These are phyloP conservation scores for Phaethornis superciliosus DNA, from an alignment of 2,113 vertebrate species.

Conservation along the genomic window DNA sequence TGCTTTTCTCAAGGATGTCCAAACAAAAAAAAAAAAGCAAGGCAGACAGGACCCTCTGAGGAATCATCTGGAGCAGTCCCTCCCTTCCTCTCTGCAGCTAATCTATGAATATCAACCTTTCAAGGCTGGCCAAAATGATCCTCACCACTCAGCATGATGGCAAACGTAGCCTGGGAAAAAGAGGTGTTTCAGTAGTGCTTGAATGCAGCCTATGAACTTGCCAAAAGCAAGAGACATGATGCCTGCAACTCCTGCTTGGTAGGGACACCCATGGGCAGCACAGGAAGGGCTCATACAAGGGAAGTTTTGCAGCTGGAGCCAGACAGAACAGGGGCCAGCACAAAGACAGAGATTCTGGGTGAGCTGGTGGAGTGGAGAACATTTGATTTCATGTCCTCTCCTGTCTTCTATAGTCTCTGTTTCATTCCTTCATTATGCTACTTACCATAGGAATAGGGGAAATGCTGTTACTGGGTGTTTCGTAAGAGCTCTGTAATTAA, in stretches of 20 bases:
- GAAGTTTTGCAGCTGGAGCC: not conserved
- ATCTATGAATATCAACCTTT: not conserved
- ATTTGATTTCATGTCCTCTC: fast-evolving
- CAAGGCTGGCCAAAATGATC: not conserved
- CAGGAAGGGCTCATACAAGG: not conserved
- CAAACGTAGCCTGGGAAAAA: not conserved
- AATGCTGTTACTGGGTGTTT: not conserved
- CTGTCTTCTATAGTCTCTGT: not conserved
- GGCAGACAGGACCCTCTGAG: not conserved
- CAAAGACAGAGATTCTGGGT: not conserved
- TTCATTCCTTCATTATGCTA: not conserved
- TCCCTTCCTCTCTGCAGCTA: not conserved
- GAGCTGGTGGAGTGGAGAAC: not conserved
- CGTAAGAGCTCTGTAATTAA: not conserved
- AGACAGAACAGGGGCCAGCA: not conserved
- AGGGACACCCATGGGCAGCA: not conserved
- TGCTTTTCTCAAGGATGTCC: not conserved
- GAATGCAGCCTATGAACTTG: not conserved
- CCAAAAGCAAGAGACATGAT: not conserved
- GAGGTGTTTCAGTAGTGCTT: not conserved
- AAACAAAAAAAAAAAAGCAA: not conserved
- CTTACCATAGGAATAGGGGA: not conserved
- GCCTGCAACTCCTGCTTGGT: not conserved
- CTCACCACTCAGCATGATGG: no score
- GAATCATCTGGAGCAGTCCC: not conserved